phyloP scores from a whole-genome alignment of 2,888 invertebrate species.

The Ormyrus pomaceus region DNA sequence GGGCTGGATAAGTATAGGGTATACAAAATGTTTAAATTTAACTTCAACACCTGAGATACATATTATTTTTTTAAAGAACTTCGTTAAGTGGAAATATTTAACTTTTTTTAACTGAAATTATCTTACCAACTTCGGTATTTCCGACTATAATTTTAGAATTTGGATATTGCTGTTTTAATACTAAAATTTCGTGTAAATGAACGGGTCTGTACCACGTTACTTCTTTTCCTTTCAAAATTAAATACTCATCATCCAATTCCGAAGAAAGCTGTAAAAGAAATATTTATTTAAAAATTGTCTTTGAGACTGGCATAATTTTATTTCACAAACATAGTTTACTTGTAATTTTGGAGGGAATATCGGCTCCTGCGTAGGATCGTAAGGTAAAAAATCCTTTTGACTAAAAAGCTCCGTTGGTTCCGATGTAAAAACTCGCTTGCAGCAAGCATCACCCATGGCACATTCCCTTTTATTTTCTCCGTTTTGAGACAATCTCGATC shows the following conservation, averaged over 20 bases:
- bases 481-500: slow-evolving; percentile 50
- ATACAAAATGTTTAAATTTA: slow-evolving; percentile 89
- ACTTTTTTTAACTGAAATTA: not conserved
- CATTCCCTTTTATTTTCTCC: slow-evolving; percentile 69
- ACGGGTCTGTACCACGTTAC: slow-evolving; percentile 88
- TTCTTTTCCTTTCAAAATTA: slow-evolving; percentile 81
- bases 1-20: slow-evolving; percentile 88
- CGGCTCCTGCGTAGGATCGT: slow-evolving; percentile 89
- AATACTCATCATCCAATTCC: slow-evolving; percentile 79
- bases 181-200: slow-evolving; percentile 81
- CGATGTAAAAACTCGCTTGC: slow-evolving; percentile 75
- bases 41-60: slow-evolving; percentile 84
- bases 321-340: slow-evolving; percentile 67
- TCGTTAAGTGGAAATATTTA: not conserved
- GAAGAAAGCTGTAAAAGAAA: slow-evolving; percentile 71
- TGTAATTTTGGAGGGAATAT: slow-evolving; percentile 94
- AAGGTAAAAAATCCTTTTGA: slow-evolving; percentile 82
- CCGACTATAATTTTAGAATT: slow-evolving; percentile 90
- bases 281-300: not conserved
- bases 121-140: slow-evolving; percentile 90
- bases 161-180: slow-evolving; percentile 82
- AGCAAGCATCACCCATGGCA: slow-evolving; percentile 83
- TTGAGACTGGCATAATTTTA: not conserved
- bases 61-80: not conserved
- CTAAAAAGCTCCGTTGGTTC: slow-evolving; percentile 77